A percentile compares a stretch with the other conserved stretches of the same genome.
Evolutionary conservation across 2,888 invertebrate species (phyloP).

Genomic region (Aphodius granarius): DNA sequence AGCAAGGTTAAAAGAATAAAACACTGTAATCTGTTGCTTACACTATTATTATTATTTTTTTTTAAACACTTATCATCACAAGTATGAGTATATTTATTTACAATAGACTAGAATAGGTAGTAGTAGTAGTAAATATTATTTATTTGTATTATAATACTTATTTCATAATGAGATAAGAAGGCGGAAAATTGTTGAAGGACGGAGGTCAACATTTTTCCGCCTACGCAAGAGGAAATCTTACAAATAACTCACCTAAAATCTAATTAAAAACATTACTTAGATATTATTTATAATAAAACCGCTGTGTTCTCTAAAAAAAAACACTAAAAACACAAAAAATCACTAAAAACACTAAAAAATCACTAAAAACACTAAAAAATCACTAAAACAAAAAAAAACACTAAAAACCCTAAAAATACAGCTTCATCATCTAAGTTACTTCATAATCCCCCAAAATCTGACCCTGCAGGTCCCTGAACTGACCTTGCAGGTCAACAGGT

Average conservation of each 20-base stretch:
- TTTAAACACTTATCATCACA: conserved; percentile 40
- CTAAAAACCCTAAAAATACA: no score
- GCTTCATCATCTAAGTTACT: conserved; percentile 27
- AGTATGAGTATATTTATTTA: conserved; percentile 33
- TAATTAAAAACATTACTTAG: not conserved
- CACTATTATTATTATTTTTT: no score
- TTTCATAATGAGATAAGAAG: conserved; percentile 7
- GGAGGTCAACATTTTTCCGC: conserved; percentile 39
- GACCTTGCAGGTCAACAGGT: conserved; percentile 54
- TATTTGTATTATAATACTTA: not conserved
- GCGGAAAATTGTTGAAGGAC: conserved; percentile 40
- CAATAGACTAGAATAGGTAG: conserved; percentile 26
- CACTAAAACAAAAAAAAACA: no score
- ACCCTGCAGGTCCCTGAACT: no score
- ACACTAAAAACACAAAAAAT: conserved; percentile 3
- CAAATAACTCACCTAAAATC: conserved; percentile 1
- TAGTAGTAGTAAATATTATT: not conserved
- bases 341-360: no score
- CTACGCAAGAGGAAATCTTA: conserved; percentile 10
- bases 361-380: no score
- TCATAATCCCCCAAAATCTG: conserved; percentile 46
- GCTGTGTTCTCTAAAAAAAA: not conserved
- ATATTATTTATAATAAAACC: conserved; percentile 12
- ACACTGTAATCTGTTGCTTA: not conserved
- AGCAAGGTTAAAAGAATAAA: not conserved